Conservation (phyloP, 2,888 invertebrate species). For the Pogonocherus hispidulus region DNA sequence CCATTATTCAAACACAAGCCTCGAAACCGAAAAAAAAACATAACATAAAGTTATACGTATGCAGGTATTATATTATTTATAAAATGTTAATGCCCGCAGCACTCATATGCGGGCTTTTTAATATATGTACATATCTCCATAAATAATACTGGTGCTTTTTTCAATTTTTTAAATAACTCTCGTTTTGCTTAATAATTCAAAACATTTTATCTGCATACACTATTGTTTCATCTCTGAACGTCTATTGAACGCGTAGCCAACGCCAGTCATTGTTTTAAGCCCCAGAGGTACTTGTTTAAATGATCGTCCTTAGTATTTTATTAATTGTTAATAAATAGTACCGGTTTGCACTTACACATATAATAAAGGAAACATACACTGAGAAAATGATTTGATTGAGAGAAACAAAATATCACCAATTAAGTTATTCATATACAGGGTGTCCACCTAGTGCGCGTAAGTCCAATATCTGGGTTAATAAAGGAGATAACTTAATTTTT, state of each 20-base stretch:
- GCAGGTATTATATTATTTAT: background rate
- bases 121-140: conserved; percentile 5
- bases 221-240: conserved; percentile 9
- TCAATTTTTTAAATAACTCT: background rate
- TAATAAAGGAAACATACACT: no score
- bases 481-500: no score
- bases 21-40: background rate
- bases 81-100: background rate
- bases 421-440: no score
- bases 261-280: background rate
- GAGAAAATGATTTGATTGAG: no score
- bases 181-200: background rate
- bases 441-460: no score
- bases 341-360: background rate
- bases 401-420: no score
- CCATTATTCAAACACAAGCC: no score
- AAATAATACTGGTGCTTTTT: background rate
- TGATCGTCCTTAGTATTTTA: background rate
- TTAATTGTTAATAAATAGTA: conserved; percentile 1
- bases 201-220: conserved; percentile 5
- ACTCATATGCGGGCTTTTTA: conserved; percentile 3
- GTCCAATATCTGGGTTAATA: no score
- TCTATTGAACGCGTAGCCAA: background rate
- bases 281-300: background rate
- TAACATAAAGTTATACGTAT: no score